phyloP scores from a whole-genome alignment of 64 coral and sea anemone genomes.

The Orbicella faveolata region DNA sequence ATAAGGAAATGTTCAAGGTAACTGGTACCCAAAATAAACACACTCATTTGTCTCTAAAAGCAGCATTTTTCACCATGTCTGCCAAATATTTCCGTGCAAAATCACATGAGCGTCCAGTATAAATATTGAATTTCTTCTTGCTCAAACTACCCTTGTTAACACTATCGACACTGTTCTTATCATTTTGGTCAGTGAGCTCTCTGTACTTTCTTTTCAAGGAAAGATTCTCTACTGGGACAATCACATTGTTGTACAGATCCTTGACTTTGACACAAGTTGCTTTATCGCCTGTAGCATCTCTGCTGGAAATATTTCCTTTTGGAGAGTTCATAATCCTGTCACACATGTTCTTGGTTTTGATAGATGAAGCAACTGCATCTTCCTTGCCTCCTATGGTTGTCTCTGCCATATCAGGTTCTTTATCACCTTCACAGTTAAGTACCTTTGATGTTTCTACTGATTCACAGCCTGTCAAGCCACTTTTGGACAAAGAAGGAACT shows the following conservation, averaged over 20 bases:
- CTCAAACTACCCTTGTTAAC: neutral
- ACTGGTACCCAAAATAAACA: neutral
- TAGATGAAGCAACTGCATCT: neutral
- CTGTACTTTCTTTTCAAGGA: neutral
- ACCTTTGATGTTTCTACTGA: neutral
- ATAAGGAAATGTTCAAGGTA: neutral
- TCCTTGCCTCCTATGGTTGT: neutral
- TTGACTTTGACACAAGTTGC: neutral
- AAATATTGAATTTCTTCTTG: slow-evolving; percentile 21
- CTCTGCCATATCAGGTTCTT: too few relatives aligned
- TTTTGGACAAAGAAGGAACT: neutral
- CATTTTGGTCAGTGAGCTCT: neutral
- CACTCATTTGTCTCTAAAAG: neutral
- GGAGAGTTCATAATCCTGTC: neutral
- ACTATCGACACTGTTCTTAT: neutral
- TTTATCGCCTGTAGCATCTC: too few relatives aligned
- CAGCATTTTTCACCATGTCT: neutral
- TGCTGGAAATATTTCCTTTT: neutral
- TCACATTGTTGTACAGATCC: neutral
- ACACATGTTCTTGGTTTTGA: neutral
- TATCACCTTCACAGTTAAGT: neutral
- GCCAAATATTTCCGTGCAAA: slow-evolving; percentile 22
- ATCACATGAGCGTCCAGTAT: slow-evolving; percentile 22
- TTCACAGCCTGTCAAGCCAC: neutral
- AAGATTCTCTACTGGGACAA: neutral